phyloP scores from a whole-genome alignment of 2,888 invertebrate species.

The Calameuta pallipes region DNA sequence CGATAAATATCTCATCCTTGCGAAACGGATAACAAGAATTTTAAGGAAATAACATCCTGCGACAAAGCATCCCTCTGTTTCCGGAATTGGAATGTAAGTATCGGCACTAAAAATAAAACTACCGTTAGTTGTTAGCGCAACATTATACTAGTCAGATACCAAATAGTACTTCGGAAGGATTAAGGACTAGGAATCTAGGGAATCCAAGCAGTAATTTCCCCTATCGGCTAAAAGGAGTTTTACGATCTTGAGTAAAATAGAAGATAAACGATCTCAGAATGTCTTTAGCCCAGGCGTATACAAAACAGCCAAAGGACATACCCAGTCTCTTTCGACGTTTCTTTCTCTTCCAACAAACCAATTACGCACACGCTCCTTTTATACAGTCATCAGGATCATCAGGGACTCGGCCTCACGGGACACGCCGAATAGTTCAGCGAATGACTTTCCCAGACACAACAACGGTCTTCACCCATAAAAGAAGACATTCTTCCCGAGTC shows the following conservation, averaged over 20 bases:
- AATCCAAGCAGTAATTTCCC: not conserved
- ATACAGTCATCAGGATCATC: not conserved
- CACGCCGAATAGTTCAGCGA: not conserved
- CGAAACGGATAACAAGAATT: no score
- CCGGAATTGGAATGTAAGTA: not conserved
- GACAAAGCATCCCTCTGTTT: no score
- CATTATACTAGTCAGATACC: not conserved
- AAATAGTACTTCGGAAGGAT: not conserved
- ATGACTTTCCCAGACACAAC: not conserved
- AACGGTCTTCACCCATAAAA: not conserved
- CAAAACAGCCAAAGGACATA: not conserved
- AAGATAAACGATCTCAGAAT: not conserved
- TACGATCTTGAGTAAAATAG: not conserved
- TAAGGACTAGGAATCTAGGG: not conserved
- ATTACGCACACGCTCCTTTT: not conserved
- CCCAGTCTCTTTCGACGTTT: not conserved
- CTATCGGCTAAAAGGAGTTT: not conserved
- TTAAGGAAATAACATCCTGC: no score
- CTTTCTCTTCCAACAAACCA: not conserved
- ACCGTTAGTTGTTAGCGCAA: not conserved
- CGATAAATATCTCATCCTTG: no score
- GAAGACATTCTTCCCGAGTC: slow-evolving; percentile 3
- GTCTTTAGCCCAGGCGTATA: not conserved
- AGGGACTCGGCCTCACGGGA: not conserved
- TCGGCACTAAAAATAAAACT: not conserved